Base-by-base conservation (phyloP, 2,797 vertebrate species). In the Knipowitschia caucasica region DNA sequence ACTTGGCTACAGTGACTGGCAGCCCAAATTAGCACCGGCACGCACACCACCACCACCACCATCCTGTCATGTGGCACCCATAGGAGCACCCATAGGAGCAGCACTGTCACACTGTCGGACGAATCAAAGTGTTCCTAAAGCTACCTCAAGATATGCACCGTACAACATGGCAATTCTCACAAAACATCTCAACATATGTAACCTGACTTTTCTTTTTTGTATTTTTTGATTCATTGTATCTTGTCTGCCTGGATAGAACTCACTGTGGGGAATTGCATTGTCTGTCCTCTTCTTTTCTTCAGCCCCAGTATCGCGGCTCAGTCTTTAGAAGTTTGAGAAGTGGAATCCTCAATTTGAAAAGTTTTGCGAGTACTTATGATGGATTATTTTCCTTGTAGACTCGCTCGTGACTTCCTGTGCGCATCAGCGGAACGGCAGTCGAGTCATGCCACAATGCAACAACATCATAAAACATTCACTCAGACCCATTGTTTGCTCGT, bases 371-470 rank as follows among this genome's bases (percentile, higher is more conserved):
- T 20, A 34, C 46, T 33, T 33, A 25, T 49, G 46, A 49, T 23
- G 46, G 46, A 49, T 49, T 49, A 33, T 49, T 49, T n/a, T 34
- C 46, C 46, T 49, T 15, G 46, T 33, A 34, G 46, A 49, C 17
- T 21, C n/a, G 11, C 45, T 14, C 12, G 29, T 24, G 30, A 34
- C 29, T 49, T 34, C 18, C 29, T 23, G 30, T 23, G 30, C 12
- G 18, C 46, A 23, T 49, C 46, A 33, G 30, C 20, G 4, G 18
- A 49, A 49, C 11, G 29, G 6, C 30, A 33, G 27, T 4, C 9
- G 10, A 31, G 30, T 20, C 10, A 7, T 4, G 9, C 46, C 21
- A 49, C 29, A 33, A 23, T n/a, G 20, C 30, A 33, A 20, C 12
- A 8, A 3, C 12, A 1, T 1, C 3, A n/a, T n/a, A 14, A 14